These are phyloP conservation scores for Stenichneumon culpator DNA, from an alignment of 2,888 invertebrate species.

Conservation along the genomic window DNA sequence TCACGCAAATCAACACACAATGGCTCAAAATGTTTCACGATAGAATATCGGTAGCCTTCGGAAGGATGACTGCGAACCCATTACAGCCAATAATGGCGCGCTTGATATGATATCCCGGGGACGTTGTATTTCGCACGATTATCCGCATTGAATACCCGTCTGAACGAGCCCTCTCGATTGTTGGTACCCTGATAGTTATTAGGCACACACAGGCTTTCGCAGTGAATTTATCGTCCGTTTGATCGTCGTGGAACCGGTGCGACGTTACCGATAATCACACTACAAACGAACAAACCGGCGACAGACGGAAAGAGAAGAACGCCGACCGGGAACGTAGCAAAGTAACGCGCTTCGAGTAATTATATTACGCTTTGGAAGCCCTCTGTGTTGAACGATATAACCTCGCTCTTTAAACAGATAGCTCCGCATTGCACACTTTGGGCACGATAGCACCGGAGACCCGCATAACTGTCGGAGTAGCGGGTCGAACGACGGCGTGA, in stretches of 20 bases:
- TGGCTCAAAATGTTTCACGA: not conserved
- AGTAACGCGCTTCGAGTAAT: constrained; percentile 69
- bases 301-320: constrained; percentile 3
- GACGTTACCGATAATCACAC: constrained; percentile 27
- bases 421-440: constrained; percentile 11
- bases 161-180: not conserved
- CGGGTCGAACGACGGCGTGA: constrained; percentile 34
- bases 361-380: constrained; percentile 73
- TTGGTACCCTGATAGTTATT: not conserved
- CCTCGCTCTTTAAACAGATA: constrained; percentile 46
- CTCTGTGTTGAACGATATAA: constrained; percentile 23
- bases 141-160: not conserved
- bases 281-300: not conserved
- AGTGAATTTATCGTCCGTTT: constrained; percentile 16
- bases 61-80: not conserved
- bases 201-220: not conserved
- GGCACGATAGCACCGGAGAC: constrained; percentile 37
- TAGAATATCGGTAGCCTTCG: not conserved
- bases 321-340: not conserved
- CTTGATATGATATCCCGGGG: not conserved
- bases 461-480: constrained; percentile 61
- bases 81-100: not conserved
- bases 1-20: not conserved
- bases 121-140: not conserved
- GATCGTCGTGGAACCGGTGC: not conserved